phyloP scores from a whole-genome alignment of 2,113 vertebrate genomes.

The Halichoerus grypus region DNA sequence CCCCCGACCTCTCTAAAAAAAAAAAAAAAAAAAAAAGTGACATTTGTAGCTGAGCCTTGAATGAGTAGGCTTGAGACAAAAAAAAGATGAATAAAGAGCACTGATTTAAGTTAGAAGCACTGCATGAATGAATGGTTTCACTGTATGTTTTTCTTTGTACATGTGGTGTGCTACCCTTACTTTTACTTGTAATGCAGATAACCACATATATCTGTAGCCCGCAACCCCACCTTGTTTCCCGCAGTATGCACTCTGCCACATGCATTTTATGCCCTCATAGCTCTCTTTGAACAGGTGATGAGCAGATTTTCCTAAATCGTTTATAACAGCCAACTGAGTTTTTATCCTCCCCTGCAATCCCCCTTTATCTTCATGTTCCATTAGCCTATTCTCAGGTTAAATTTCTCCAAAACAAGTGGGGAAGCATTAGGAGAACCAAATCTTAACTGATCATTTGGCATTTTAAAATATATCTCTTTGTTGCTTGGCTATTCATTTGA shows the following conservation, averaged over 20 bases:
- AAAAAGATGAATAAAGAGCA: conserved; percentile 31
- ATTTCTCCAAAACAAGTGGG: conserved; percentile 5
- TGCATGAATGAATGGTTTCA: neutral
- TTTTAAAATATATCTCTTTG: conserved; percentile 46
- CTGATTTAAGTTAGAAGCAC: conserved; percentile 37
- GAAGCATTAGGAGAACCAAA: neutral
- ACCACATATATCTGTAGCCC: neutral
- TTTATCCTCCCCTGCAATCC: neutral
- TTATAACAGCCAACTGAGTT: conserved; percentile 21
- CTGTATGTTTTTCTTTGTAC: conserved; percentile 37
- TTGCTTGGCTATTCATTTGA: conserved; percentile 50
- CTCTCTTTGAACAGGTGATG: conserved; percentile 2
- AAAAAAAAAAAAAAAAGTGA: neutral
- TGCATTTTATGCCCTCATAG: neutral
- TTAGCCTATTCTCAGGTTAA: conserved; percentile 26
- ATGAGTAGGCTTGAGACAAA: conserved; percentile 11
- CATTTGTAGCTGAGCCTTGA: conserved; percentile 42
- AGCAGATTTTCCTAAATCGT: conserved; percentile 49
- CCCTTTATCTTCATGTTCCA: neutral
- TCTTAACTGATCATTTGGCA: conserved; percentile 47
- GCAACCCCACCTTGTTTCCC: neutral
- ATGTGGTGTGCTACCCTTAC: neutral
- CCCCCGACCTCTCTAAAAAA: neutral
- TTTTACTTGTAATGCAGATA: conserved; percentile 28
- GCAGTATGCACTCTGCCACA: neutral